A percentile compares a stretch with the other conserved stretches of the same genome.
phyloP scores from a whole-genome alignment of 2,797 vertebrate species.

The Danionella dracula region DNA sequence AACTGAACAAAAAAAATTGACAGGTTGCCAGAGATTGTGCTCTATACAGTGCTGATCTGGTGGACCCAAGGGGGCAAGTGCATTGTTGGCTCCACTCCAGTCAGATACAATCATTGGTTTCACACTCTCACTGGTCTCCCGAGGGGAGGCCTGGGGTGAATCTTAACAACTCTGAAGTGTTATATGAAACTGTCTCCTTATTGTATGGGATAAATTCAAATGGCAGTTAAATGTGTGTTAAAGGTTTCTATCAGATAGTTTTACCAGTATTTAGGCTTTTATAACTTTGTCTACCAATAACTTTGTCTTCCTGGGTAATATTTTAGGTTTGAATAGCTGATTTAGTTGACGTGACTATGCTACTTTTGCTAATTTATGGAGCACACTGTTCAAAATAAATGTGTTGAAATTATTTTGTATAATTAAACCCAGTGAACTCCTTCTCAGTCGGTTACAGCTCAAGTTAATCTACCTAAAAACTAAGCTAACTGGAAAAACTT shows the following conservation, averaged over 20 bases:
- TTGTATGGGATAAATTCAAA: neutral
- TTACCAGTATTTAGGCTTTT: no score
- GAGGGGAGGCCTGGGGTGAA: neutral
- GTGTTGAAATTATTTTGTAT: no score
- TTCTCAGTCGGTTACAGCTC: neutral
- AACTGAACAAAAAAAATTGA: constrained; percentile 57
- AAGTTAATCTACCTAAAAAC: no score
- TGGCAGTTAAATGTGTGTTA: no score
- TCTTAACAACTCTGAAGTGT: neutral
- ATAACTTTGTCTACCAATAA: no score
- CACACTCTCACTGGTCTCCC: neutral
- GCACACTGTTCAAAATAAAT: no score
- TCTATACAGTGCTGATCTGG: constrained; percentile 51
- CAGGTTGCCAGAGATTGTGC: constrained; percentile 61
- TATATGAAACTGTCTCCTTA: constrained; percentile 6
- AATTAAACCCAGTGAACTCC: neutral
- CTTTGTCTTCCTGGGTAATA: neutral
- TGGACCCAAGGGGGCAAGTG: constrained; percentile 48
- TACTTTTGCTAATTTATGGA: no score
- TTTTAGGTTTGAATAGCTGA: neutral
- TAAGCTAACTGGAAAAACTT: neutral
- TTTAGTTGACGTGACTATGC: neutral
- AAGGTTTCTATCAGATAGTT: no score
- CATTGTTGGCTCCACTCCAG: constrained; percentile 51
- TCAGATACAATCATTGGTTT: constrained; percentile 8